phyloP scores from a whole-genome alignment of 2,113 vertebrate species.

The Pelecanoides urinatrix region DNA sequence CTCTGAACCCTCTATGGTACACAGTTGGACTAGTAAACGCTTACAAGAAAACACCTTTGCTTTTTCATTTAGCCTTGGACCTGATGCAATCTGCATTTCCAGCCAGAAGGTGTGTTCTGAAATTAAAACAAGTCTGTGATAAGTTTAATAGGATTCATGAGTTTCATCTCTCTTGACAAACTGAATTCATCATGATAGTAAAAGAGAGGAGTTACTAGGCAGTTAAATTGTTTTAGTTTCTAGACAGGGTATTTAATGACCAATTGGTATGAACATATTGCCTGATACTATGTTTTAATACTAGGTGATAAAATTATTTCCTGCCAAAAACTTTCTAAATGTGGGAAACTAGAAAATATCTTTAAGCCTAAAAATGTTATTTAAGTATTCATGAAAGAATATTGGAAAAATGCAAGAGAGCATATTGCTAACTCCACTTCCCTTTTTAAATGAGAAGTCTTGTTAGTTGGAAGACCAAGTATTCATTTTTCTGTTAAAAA shows the following conservation, averaged over 20 bases:
- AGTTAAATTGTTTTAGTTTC: not conserved
- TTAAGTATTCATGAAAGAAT: not conserved
- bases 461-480: not conserved
- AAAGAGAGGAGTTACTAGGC: not conserved
- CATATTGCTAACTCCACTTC: not conserved
- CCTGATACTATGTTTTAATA: not conserved
- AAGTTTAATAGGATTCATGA: not conserved
- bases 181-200: not conserved
- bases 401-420: not conserved
- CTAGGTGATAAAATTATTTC: not conserved
- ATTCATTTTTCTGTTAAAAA: not conserved
- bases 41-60: not conserved
- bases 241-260: not conserved
- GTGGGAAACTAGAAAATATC: not conserved
- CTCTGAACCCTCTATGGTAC: not conserved
- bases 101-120: not conserved
- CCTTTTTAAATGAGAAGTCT: not conserved
- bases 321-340: not conserved
- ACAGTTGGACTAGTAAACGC: not conserved
- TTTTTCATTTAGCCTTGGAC: not conserved
- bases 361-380: not conserved
- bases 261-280: not conserved
- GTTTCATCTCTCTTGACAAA: slow-evolving; percentile 30
- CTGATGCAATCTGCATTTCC: not conserved
- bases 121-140: not conserved